A percentile compares a stretch with the other conserved stretches of the same genome.
These are phyloP conservation scores for Mechanitis mazaeus DNA, from an alignment of 2,888 invertebrate species.

Conservation along the genomic window DNA sequence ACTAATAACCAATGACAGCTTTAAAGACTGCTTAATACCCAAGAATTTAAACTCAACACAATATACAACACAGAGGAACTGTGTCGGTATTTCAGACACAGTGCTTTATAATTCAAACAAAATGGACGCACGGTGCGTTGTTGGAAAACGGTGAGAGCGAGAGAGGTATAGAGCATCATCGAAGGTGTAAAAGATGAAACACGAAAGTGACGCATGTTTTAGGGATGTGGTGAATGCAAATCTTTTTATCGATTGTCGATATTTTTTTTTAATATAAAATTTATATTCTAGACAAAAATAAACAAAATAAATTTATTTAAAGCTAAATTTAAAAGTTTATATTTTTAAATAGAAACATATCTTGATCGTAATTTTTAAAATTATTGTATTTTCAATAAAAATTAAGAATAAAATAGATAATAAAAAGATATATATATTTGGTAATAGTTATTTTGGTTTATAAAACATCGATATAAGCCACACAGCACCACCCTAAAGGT, in stretches of 20 bases:
- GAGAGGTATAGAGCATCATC: conserved; percentile 54
- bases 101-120: conserved; percentile 14
- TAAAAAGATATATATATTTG: no score
- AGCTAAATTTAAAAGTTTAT: no score
- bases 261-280: not conserved
- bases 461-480: conserved; percentile 29
- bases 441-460: conserved; percentile 14
- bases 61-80: conserved; percentile 12
- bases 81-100: conserved; percentile 8
- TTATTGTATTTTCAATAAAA: no score
- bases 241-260: conserved; percentile 7
- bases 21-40: conserved; percentile 35
- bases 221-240: conserved; percentile 42
- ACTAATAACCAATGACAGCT: conserved; percentile 41
- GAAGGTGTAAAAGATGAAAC: conserved; percentile 74
- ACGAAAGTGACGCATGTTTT: conserved; percentile 68
- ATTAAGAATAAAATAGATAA: no score
- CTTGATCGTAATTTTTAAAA: no score
- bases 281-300: no score
- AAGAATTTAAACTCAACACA: conserved; percentile 28
- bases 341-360: no score
- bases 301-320: no score
- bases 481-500: conserved; percentile 56
- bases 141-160: conserved; percentile 34
- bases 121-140: conserved; percentile 21